These are phyloP conservation scores for Ctenomys sociabilis DNA, from an alignment of 2,113 vertebrate species.

Conservation along the genomic window DNA sequence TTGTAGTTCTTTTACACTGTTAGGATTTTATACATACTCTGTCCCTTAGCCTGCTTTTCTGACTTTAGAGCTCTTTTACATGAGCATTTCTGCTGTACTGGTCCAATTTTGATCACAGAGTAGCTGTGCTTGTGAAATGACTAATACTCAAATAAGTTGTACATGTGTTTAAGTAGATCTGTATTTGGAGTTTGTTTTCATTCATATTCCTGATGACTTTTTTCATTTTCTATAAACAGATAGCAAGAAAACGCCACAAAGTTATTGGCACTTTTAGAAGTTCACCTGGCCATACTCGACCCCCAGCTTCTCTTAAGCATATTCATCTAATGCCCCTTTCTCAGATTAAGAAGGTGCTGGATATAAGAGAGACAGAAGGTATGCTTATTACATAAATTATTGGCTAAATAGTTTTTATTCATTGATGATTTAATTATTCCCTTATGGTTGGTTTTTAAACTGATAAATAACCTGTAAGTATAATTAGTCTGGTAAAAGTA, in stretches of 20 bases:
- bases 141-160: constrained; percentile 5
- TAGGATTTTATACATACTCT: background rate
- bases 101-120: constrained; percentile 30
- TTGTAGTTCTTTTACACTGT: constrained; percentile 4
- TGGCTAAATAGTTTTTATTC: background rate
- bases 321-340: constrained; percentile 97
- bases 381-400: constrained; percentile 66
- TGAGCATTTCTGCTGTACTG: background rate
- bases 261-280: constrained; percentile 97
- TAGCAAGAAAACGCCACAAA: constrained; percentile 97
- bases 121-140: constrained; percentile 51
- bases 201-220: background rate
- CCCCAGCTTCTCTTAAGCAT: constrained; percentile 95
- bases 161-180: constrained; percentile 26
- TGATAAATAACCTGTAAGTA: background rate
- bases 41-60: background rate
- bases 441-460: background rate
- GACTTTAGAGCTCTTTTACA: background rate
- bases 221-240: constrained; percentile 84
- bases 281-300: constrained; percentile 93
- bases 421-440: background rate
- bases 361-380: constrained; percentile 98
- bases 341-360: constrained; percentile 96
- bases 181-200: constrained; percentile 24
- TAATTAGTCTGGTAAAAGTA: background rate